Base-by-base conservation (phyloP, 35 echinoderm and acorn worm genomes). In the Ophioderma brevispina region DNA sequence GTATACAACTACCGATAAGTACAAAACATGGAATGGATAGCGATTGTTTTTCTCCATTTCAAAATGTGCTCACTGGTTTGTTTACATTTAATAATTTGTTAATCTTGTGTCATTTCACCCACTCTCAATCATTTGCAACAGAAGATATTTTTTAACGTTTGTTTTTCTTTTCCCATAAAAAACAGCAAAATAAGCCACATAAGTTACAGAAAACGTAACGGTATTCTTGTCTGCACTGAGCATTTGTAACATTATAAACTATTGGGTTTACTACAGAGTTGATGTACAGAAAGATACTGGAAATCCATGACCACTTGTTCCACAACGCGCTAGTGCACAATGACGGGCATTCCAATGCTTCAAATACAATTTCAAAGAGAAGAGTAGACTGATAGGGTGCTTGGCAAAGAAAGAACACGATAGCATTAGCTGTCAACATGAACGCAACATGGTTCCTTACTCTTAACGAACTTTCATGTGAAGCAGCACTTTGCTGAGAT, bases 211-310 rank as follows among this genome's bases (percentile, higher is more conserved):
- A 42, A 19, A 82, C 80, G 19, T 32, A 40, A 18, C 37, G 5
- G 37, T 41, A 82, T 41, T 38, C 59, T 32, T 37, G 37, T 3
- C 85, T 55, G 40, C 92, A 95, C 32, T 87, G 85, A 2, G 49
- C 41, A 86, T 95, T 95, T 37, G 89, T 91, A 23, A 36, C 39
- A 11, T 84, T 75, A 85, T 95, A 95, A 25, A 92, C 84, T n/a
- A 87, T 83, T 2, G 94, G 78, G 49, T 95, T 95, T 1, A 91
- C 40, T 25, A 84, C 79, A 35, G 84, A 91, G 81, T 95, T 95
- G 2, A 91, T 32, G 59, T 92, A 95, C 55, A 95, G 28, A 11
- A 95, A 10, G 1, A 91, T 63, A 25, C 59, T 80, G 28, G 87
- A 77, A 4, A 88, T 50, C 1, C 79, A 36, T n/a, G 50, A 28